Conservation (phyloP, 1,140 invertebrate species). For the Drosophila nannoptera region DNA sequence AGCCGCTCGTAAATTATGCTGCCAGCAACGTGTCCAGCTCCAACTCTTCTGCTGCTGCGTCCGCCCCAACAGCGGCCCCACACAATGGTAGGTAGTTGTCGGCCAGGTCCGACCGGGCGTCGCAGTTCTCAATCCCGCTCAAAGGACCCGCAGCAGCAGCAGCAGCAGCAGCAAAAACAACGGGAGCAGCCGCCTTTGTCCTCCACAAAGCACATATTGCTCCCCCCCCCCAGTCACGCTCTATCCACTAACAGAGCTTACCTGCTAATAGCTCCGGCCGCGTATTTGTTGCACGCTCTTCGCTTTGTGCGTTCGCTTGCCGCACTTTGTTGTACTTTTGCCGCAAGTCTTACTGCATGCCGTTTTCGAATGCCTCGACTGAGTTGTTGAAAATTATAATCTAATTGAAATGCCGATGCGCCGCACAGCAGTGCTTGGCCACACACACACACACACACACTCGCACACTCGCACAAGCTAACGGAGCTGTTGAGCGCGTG, state of each 20-base stretch:
- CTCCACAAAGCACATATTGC: conserved; percentile 6
- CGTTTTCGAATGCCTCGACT: conserved; percentile 31
- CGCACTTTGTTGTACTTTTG: conserved; percentile 20
- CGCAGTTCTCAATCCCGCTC: conserved; percentile 7
- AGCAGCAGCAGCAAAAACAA: not conserved
- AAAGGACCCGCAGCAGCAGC: conserved; percentile 11
- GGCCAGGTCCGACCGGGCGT: conserved; percentile 17
- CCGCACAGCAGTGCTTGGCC: conserved; percentile 17
- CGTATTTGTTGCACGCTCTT: conserved; percentile 26
- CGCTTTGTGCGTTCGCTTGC: conserved; percentile 18
- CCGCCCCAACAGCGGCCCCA: conserved; percentile 3
- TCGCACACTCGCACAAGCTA: conserved; percentile 6
- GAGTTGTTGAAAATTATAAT: conserved; percentile 46
- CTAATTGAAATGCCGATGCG: conserved; percentile 58
- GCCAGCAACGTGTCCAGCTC: conserved; percentile 9
- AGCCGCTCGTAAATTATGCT: conserved; percentile 54
- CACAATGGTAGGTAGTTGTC: conserved; percentile 46
- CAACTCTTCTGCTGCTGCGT: conserved; percentile 1
- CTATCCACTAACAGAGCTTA: conserved; percentile 27
- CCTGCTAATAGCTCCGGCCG: conserved; percentile 24
- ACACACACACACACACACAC: conserved; percentile 24
- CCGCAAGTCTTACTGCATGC: conserved; percentile 53
- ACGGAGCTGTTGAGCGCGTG: conserved; percentile 11
- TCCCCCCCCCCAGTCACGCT: not conserved
- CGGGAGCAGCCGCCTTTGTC: conserved; percentile 2